Percentiles rank a stretch among this genome's conserved stretches.
Conservation (phyloP, 1,140 invertebrate genomes). For the Atta texana region DNA sequence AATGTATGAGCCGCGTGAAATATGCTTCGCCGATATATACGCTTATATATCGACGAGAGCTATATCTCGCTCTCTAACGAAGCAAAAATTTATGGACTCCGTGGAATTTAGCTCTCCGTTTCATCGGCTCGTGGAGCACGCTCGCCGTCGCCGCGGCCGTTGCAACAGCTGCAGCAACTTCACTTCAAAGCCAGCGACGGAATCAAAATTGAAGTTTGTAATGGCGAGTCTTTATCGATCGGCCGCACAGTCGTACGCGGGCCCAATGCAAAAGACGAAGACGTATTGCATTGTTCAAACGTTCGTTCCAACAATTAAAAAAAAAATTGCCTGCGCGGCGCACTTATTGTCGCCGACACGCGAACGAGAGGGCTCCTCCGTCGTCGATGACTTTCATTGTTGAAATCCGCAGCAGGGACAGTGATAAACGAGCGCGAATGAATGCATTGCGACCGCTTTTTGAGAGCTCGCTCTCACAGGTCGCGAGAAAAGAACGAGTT, state of each 20-base stretch:
- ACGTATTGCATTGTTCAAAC: constrained; percentile 65
- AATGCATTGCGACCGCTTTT: constrained; percentile 42
- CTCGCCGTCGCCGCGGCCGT: not conserved
- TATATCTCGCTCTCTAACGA: constrained; percentile 32
- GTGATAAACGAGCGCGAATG: constrained; percentile 55
- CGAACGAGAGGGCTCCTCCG: constrained; percentile 6
- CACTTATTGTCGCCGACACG: constrained; percentile 36
- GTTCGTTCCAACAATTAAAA: constrained; percentile 33
- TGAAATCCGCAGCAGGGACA: constrained; percentile 48
- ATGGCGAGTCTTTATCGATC: constrained; percentile 60
- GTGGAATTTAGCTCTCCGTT: constrained; percentile 45
- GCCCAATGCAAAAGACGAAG: constrained; percentile 40
- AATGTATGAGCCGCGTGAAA: constrained; percentile 20
- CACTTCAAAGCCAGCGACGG: constrained; percentile 32
- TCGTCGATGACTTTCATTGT: constrained; percentile 16
- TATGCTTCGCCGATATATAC: constrained; percentile 2
- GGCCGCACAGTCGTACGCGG: not conserved
- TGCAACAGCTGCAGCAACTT: constrained; percentile 31
- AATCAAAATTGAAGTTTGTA: constrained; percentile 41
- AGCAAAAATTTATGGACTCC: constrained; percentile 65
- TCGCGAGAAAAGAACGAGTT: constrained; percentile 37
- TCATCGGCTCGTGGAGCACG: constrained; percentile 12
- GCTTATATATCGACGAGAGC: not conserved
- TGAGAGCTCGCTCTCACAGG: constrained; percentile 19
- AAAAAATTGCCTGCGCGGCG: constrained; percentile 34